phyloP scores from a whole-genome alignment of 2,888 invertebrate genomes.

The Terebella lapidaria region DNA sequence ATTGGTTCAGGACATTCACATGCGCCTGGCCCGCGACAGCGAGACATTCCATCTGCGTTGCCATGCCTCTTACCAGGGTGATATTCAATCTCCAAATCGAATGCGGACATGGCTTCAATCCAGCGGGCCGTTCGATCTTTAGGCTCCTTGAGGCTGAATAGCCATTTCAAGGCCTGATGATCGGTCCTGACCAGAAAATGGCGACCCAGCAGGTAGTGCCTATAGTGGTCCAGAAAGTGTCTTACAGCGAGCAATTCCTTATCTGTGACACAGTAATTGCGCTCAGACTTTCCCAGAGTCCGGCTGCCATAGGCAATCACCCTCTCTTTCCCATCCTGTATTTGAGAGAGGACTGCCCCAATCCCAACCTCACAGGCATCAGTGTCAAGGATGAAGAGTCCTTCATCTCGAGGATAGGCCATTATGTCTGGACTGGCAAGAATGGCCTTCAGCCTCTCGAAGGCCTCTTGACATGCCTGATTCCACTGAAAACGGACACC shows the following conservation, averaged over 20 bases:
- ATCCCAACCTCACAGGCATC: too few species aligned
- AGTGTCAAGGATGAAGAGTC: too few species aligned
- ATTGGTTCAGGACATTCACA: not conserved
- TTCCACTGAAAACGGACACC: conserved; percentile 15
- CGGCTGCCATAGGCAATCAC: too few species aligned
- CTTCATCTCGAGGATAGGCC: conserved; percentile 6
- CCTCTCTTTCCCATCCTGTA: conserved; percentile 14
- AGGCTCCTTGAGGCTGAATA: too few species aligned
- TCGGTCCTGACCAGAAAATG: conserved; percentile 26
- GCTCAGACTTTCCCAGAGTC: too few species aligned
- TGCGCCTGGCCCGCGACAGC: not conserved
- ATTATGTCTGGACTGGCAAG: conserved; percentile 16
- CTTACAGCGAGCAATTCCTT: conserved; percentile 18
- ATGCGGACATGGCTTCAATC: too few species aligned
- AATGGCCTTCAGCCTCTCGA: conserved; percentile 2
- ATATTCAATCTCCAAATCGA: conserved; percentile 1
- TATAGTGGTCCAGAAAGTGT: conserved; percentile 24
- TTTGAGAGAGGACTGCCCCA: too few species aligned
- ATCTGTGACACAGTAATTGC: too few species aligned
- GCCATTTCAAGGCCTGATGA: conserved; percentile 26
- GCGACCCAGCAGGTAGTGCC: conserved; percentile 25
- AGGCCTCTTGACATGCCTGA: conserved; percentile 6
- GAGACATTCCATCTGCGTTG: not conserved
- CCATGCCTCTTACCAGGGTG: not conserved
- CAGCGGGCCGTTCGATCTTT: too few species aligned